Percentiles rank a stretch among this genome's conserved stretches.
phyloP scores from a whole-genome alignment of 2,113 vertebrate species.

The Rattus norvegicus region DNA sequence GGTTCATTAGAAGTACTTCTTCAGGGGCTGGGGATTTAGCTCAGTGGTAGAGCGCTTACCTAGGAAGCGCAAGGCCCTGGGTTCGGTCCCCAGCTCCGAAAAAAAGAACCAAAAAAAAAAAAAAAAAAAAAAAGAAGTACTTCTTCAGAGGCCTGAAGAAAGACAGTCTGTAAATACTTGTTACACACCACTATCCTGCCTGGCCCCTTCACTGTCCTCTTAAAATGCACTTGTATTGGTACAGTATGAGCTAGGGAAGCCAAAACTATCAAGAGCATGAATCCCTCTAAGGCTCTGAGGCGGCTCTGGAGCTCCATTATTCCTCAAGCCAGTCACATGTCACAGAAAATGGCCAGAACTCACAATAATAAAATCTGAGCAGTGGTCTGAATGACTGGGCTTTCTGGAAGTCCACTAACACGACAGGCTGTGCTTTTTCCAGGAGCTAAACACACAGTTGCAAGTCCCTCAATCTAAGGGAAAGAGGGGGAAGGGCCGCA shows the following conservation, averaged over 20 bases:
- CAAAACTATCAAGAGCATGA: background rate
- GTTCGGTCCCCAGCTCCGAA: too few species aligned
- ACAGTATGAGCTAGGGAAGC: background rate
- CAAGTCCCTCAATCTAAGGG: conserved; percentile 47
- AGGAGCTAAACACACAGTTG: background rate
- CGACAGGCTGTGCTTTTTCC: background rate
- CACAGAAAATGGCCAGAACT: conserved; percentile 38
- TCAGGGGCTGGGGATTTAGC: too few species aligned
- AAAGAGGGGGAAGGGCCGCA: background rate
- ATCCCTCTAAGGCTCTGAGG: conserved; percentile 16
- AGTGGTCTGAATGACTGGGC: background rate
- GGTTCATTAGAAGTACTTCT: conserved; percentile 5
- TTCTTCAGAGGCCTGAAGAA: background rate
- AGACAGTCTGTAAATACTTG: conserved; percentile 1
- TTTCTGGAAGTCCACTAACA: background rate
- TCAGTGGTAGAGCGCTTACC: too few species aligned
- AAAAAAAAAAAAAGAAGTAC: too few species aligned
- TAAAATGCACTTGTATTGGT: background rate
- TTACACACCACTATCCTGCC: background rate
- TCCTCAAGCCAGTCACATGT: background rate
- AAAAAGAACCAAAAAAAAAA: too few species aligned
- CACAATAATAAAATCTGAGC: conserved; percentile 32
- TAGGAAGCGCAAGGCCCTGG: too few species aligned
- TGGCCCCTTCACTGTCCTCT: background rate
- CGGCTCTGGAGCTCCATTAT: background rate